Evolutionary conservation across 2,113 vertebrate genomes (phyloP).

Genomic region (Climacteris rufus): DNA sequence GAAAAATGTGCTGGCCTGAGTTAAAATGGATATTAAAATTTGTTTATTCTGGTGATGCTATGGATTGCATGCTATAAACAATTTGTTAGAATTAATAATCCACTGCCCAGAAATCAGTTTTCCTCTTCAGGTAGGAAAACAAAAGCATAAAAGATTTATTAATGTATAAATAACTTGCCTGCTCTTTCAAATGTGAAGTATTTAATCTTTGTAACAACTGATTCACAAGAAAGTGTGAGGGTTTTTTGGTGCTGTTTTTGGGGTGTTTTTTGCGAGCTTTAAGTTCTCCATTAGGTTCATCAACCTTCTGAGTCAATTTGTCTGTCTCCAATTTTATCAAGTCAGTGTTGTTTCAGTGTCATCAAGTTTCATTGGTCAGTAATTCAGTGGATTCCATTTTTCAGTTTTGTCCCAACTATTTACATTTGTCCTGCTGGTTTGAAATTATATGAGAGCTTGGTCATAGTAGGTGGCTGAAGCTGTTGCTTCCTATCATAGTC

Average conservation of each 20-base stretch:
- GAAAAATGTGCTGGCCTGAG: constrained; percentile 18
- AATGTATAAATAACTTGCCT: not conserved
- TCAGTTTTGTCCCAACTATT: not conserved
- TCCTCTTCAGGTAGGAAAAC: not conserved
- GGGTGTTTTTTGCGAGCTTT: not conserved
- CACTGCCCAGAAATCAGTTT: not conserved
- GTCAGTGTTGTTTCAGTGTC: not conserved
- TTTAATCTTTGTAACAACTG: not conserved
- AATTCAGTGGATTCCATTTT: not conserved
- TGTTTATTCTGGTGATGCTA: not conserved
- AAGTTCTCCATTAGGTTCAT: not conserved
- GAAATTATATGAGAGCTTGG: not conserved
- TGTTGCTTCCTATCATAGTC: not conserved
- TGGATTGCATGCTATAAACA: not conserved
- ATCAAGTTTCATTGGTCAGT: not conserved
- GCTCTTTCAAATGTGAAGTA: not conserved
- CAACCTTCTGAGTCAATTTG: not conserved
- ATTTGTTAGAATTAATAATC: not conserved
- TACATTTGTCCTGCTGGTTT: not conserved
- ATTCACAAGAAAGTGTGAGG: not conserved
- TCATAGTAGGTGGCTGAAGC: not conserved
- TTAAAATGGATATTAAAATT: constrained; percentile 41
- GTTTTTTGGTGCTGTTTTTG: not conserved
- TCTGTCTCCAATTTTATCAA: not conserved
- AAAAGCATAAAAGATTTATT: not conserved